Percentiles rank a stretch among this genome's conserved stretches.
Conservation (phyloP, 2,888 invertebrate genomes). For the Pediacus dermestoides region DNA sequence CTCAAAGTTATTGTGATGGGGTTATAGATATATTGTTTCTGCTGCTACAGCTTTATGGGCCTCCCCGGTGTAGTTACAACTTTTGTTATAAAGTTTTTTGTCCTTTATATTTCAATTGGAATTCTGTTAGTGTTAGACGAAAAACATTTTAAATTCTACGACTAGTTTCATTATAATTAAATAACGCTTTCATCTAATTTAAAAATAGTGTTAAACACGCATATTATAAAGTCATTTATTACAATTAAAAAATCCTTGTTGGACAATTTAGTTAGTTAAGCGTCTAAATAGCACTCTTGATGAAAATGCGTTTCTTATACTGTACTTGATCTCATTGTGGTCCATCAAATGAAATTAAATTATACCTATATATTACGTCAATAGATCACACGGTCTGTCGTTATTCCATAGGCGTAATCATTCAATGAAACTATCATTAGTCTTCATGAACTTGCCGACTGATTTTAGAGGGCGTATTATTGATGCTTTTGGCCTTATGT, state of each 20-base stretch:
- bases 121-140: too few species aligned
- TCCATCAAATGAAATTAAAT: conserved; percentile 15
- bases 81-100: conserved; percentile 27
- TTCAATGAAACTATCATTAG: conserved; percentile 39
- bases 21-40: conserved; percentile 29
- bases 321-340: too few species aligned
- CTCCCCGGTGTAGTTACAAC: conserved; percentile 31
- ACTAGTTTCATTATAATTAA: too few species aligned
- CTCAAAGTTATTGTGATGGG: conserved; percentile 31
- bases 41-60: conserved; percentile 25
- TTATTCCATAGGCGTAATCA: conserved; percentile 33
- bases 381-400: conserved; percentile 28
- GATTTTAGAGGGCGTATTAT: conserved; percentile 24
- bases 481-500: conserved; percentile 25
- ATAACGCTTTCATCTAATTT: too few species aligned
- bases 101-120: conserved; percentile 13
- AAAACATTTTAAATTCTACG: too few species aligned
- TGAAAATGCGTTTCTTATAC: too few species aligned
- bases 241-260: too few species aligned
- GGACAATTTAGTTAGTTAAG: too few species aligned
- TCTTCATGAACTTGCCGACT: conserved; percentile 34
- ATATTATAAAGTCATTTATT: too few species aligned
- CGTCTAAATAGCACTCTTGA: too few species aligned
- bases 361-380: conserved; percentile 13
- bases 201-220: too few species aligned